These are phyloP conservation scores for Helicoverpa armigera DNA, from an alignment of 1,140 invertebrate species.

Conservation along the genomic window DNA sequence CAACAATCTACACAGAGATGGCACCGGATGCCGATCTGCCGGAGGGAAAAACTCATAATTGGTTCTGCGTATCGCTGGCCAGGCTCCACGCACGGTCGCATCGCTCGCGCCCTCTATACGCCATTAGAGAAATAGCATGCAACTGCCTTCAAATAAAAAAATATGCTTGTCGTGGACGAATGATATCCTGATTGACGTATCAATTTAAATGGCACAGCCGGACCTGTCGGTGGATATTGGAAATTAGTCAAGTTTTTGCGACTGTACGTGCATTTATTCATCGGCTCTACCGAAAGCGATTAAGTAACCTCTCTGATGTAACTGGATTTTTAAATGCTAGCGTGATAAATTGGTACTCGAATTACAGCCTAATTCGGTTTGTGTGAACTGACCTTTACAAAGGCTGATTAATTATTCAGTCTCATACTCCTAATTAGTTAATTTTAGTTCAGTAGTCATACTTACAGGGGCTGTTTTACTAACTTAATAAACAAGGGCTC, in stretches of 20 bases:
- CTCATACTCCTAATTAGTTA: slow-evolving; percentile 22
- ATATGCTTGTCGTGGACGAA: slow-evolving; percentile 22
- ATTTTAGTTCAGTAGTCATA: slow-evolving; percentile 47
- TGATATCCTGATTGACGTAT: slow-evolving; percentile 41
- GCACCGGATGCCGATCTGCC: slow-evolving; percentile 61
- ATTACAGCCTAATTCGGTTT: slow-evolving; percentile 14
- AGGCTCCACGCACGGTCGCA: slow-evolving; percentile 18
- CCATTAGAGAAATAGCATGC: slow-evolving; percentile 58
- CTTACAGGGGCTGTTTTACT: slow-evolving; percentile 29
- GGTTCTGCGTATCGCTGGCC: slow-evolving; percentile 67
- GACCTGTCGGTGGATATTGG: slow-evolving; percentile 15
- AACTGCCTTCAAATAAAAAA: slow-evolving; percentile 29
- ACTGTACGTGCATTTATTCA: slow-evolving; percentile 5
- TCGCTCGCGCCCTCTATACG: slow-evolving; percentile 40
- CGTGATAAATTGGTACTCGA: neutral
- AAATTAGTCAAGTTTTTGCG: slow-evolving; percentile 12
- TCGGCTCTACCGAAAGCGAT: neutral
- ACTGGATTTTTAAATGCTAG: neutral
- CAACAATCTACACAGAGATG: slow-evolving; percentile 42
- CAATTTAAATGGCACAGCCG: slow-evolving; percentile 32
- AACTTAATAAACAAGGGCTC: slow-evolving; percentile 35
- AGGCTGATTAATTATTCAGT: slow-evolving; percentile 32
- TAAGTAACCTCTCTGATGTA: neutral
- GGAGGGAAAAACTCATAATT: slow-evolving; percentile 71
- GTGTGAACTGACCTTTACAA: slow-evolving; percentile 18